These are phyloP conservation scores for Caretta caretta DNA, from an alignment of 2,113 vertebrate species.

Conservation along the genomic window DNA sequence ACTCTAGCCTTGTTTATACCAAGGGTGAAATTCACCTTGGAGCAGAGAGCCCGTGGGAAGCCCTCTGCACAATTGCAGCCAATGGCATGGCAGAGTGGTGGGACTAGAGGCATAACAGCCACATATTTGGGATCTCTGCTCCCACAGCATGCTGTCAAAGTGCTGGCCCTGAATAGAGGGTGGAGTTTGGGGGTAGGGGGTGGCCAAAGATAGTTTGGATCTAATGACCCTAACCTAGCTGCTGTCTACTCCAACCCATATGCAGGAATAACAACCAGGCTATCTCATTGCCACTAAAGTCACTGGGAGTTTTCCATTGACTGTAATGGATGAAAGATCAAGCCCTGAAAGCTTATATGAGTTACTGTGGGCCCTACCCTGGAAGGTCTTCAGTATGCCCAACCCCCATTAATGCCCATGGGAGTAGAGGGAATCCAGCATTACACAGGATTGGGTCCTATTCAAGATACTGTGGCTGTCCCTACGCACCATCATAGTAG, in stretches of 20 bases:
- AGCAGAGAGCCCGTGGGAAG: neutral
- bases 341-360: rapidly evolving
- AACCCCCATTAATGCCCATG: neutral
- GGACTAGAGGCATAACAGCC: neutral
- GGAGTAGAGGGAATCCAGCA: neutral
- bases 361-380: rapidly evolving
- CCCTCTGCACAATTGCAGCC: neutral
- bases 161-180: neutral
- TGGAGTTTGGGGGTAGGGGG: neutral
- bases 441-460: rapidly evolving
- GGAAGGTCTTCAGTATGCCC: rapidly evolving
- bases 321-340: neutral
- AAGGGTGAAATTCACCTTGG: neutral
- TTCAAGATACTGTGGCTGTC: neutral
- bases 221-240: no score
- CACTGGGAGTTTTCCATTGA: no score
- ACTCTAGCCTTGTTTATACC: neutral
- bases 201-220: neutral
- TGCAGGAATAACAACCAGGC: no score
- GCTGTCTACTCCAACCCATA: no score
- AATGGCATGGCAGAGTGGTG: neutral
- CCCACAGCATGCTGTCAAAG: neutral
- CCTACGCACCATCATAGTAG: no score
- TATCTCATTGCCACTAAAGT: no score
- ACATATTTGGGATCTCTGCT: neutral